Percentiles rank a stretch among this genome's conserved stretches.
Conservation (phyloP, 2,888 invertebrate species). For the Orchesella flavescens region DNA sequence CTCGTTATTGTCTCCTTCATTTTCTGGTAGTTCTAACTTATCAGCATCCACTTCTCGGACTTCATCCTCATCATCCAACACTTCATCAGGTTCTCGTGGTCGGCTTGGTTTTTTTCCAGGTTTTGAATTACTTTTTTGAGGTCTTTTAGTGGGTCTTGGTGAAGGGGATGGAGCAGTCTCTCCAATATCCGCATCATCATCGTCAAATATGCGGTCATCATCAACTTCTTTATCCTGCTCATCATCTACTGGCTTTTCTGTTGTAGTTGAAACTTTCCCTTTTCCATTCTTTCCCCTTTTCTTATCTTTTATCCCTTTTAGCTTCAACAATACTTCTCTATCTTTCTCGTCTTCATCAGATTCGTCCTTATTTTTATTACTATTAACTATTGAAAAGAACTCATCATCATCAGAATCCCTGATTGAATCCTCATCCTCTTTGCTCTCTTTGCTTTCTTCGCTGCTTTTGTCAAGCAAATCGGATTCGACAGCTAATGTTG, state of each 20-base stretch:
- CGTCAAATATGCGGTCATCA: conserved; percentile 40
- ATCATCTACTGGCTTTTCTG: conserved; percentile 17
- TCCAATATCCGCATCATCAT: conserved; percentile 47
- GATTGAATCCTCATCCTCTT: not conserved
- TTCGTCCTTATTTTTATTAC: not conserved
- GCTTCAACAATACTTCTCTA: conserved; percentile 13
- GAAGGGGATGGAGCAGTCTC: not conserved
- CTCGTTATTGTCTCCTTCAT: conserved; percentile 33
- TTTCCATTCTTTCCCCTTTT: conserved; percentile 22
- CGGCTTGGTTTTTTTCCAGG: not conserved
- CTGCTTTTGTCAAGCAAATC: conserved; percentile 20
- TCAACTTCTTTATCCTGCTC: conserved; percentile 29
- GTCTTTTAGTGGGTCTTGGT: not conserved
- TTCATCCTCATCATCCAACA: conserved; percentile 48
- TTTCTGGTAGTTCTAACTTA: not conserved
- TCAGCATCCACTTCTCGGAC: conserved; percentile 29
- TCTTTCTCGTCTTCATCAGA: conserved; percentile 19
- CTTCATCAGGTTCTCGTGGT: not conserved
- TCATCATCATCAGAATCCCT: conserved; percentile 22
- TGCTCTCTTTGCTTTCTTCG: conserved; percentile 26
- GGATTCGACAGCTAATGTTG: conserved; percentile 40
- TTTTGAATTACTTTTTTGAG: not conserved
- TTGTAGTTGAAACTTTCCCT: conserved; percentile 1
- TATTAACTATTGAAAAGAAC: conserved; percentile 18
- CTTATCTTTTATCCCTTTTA: conserved; percentile 26